Conservation (phyloP, 1,140 invertebrate genomes). For the Drosophila mayri region DNA sequence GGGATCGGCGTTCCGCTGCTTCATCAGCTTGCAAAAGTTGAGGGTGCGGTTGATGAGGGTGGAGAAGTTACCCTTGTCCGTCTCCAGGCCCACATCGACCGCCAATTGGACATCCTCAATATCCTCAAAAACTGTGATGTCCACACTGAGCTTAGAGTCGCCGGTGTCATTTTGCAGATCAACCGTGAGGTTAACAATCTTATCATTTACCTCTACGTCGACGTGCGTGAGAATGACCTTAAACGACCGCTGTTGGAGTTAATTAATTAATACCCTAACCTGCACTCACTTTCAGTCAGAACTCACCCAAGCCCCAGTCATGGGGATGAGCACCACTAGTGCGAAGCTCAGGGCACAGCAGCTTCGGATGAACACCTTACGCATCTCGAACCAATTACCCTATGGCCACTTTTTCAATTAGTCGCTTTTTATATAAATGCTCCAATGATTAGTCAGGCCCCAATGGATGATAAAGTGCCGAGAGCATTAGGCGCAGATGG, state of each 20-base stretch:
- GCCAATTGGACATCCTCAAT: conserved; percentile 58
- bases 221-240: conserved; percentile 66
- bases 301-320: conserved; percentile 56
- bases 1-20: conserved; percentile 60
- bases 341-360: conserved; percentile 17
- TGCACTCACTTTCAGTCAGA: not conserved
- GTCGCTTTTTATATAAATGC: conserved; percentile 40
- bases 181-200: conserved; percentile 58
- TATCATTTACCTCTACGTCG: conserved; percentile 54
- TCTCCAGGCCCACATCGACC: conserved; percentile 51
- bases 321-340: conserved; percentile 30
- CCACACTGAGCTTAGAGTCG: conserved; percentile 42
- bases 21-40: conserved; percentile 73
- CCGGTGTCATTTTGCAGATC: conserved; percentile 55
- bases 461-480: conserved; percentile 44
- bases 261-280: not conserved
- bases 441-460: conserved; percentile 51
- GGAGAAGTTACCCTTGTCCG: conserved; percentile 58
- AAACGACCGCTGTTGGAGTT: conserved; percentile 67
- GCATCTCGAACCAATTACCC: conserved; percentile 60
- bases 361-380: conserved; percentile 20
- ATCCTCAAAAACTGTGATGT: conserved; percentile 34
- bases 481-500: conserved; percentile 46
- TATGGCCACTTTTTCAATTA: conserved; percentile 56
- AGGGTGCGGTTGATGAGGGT: conserved; percentile 48